Evolutionary conservation across 2,797 vertebrate species (phyloP), one percentile per base, ranked within the genome.

Genomic region (Taenioides sp.): DNA sequence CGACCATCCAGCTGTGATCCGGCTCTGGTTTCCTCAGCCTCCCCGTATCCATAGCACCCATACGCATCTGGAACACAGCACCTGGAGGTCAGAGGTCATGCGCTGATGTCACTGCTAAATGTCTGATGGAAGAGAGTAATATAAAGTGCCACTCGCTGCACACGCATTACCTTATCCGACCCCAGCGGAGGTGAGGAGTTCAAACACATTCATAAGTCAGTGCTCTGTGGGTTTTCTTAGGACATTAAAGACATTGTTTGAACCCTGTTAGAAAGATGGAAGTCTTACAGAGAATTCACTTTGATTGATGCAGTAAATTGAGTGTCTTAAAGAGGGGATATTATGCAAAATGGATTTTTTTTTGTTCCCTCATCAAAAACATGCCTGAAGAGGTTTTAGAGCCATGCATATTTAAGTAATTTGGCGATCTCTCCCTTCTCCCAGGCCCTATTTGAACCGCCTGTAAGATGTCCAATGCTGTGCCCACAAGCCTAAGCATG

Each of bases 71-170:
- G 82, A 86, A 79, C 80, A 78, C 80, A 77, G 70, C 77, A 70
- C 73, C 83, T 77, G 72, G 74, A 74, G 73, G 85, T 84, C 78
- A 84, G 52, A 69, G 86, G 85, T 83, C 82, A 79, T 2, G 14
- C 67, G 79, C 80, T 89, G 89, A 92, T 88, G 89, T 91, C 87
- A 91, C 85, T 87, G 87, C 80, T 79, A 78, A 61, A 83, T 91
- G 81, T 91, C 79, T 66, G 67, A 65, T 67, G 70, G 69, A 71
- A 66, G 67, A 80, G 67, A 76, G 52, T 64, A 78, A 81, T 87
- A 68, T 70, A 78, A 82, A 79, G 79, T 78, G 84, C 82, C 84
- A 80, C 67, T 60, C 2, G 64, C 77, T 79, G 55, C 34, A 14
- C 40, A 12, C 74, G 64, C 72, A 4, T 76, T 83, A 79, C 81